Percentiles rank a stretch among this genome's conserved stretches.
These are phyloP conservation scores for Gallinago solitaria DNA, from an alignment of 2,797 vertebrate genomes.

Conservation along the genomic window DNA sequence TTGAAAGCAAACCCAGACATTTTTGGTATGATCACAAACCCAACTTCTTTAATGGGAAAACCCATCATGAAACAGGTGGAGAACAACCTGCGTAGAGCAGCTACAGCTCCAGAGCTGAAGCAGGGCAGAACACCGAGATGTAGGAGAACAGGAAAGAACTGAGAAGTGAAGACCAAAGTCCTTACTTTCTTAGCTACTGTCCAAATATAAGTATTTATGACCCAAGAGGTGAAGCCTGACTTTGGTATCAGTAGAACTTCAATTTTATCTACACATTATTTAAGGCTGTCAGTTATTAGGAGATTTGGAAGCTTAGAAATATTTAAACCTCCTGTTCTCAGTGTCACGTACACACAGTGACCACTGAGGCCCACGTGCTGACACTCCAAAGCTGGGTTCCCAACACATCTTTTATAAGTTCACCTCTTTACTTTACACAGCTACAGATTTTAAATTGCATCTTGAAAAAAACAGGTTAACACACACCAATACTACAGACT, in stretches of 20 bases:
- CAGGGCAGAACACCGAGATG: neutral
- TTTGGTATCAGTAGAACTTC: neutral
- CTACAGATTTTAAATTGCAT: neutral
- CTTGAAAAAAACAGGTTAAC: neutral
- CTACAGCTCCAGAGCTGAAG: neutral
- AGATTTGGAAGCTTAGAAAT: neutral
- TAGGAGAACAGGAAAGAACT: neutral
- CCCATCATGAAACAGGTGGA: neutral
- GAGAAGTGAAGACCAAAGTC: neutral
- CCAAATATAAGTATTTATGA: neutral
- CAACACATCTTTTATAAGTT: neutral
- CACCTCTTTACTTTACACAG: neutral
- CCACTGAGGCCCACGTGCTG: fast-evolving
- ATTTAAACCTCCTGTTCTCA: neutral
- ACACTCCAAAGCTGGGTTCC: neutral
- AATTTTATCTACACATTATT: neutral
- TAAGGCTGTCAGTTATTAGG: neutral
- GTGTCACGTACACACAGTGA: fast-evolving
- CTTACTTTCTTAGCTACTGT: neutral
- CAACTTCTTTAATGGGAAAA: neutral
- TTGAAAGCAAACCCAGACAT: neutral
- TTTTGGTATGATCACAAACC: neutral
- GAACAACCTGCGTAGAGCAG: fast-evolving
- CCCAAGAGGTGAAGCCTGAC: neutral
- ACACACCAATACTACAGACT: neutral